Base-by-base conservation (phyloP, 2,888 invertebrate species). In the Schrankia costaestrigalis region DNA sequence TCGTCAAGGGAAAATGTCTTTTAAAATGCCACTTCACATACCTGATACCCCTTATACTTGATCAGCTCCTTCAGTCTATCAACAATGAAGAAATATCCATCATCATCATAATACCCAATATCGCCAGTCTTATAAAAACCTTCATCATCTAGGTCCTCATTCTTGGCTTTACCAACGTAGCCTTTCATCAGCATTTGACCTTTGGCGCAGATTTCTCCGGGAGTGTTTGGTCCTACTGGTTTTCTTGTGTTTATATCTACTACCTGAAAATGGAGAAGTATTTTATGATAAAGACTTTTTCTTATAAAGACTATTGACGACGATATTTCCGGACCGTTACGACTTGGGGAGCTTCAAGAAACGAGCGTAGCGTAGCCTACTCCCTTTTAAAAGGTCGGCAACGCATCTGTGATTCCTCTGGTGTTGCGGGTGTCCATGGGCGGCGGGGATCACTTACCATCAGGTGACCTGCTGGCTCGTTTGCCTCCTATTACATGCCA, bases 131-230 rank as follows among this genome's bases (percentile, higher is more conserved):
- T 96, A 92, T 57, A 94, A 78, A 84, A 84, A n/a, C 96, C 90
- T 70, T 96, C 97, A 1, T 94, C 92, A 53, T 96, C 91, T 44
- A 90, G 94, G 63, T 94, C 93, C 43, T 90, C 91, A 0, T 44
- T 41, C 0, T 31, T 50, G 2, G 61, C 57, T 10, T 46, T 64
- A 0, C 76, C 78, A 11, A 93, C 86, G 64, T 97, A 97, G 0
- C 96, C 95, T 58, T 94, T 93, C 93, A 95, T 95, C 3, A 94
- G 78, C 31, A 91, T 71, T 4, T 91, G 90, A 0, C 96, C 94
- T 62, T 93, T 93, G 11, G 94, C 90, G 58, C 94, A 95, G 0
- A 97, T 76, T 71, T 97, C 97, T 0, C 97, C 97, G 11, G 89
- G 85, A 60, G 93, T 65, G 49, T 92, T 89, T 0, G 92, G 89